Evolutionary conservation across 2,888 invertebrate species (phyloP).

Genomic region (Brachyopa scutellaris): DNA sequence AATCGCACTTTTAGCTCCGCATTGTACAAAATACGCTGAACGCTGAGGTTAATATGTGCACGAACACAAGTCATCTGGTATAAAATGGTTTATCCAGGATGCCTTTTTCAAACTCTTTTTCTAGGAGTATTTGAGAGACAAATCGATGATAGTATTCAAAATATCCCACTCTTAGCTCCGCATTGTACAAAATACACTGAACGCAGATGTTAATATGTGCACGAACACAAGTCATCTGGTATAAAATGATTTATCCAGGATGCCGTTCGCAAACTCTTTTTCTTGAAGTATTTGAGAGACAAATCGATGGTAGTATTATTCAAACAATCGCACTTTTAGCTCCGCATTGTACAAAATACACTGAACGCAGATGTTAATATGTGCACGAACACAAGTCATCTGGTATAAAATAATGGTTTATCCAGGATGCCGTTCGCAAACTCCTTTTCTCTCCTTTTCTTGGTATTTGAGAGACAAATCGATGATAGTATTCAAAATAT

Average conservation of each 20-base stretch:
- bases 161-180: constrained; percentile 75
- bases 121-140: constrained; percentile 75
- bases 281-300: not conserved
- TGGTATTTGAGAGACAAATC: not conserved
- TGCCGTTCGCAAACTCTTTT: not conserved
- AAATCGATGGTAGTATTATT: not conserved
- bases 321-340: not conserved
- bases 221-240: constrained; percentile 66
- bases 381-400: not conserved
- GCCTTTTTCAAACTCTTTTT: constrained; percentile 45
- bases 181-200: too few relatives aligned
- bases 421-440: constrained; percentile 3
- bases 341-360: not conserved
- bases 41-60: too few relatives aligned
- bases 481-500: not conserved
- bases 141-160: constrained; percentile 23
- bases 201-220: constrained; percentile 31
- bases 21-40: too few relatives aligned
- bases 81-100: constrained; percentile 64
- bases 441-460: not conserved
- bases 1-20: too few relatives aligned
- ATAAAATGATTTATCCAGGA: constrained; percentile 2
- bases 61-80: constrained; percentile 66
- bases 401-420: constrained; percentile 4
- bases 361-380: too few relatives aligned